Conservation (phyloP, 2,888 invertebrate genomes). For the Didymodactylos carnosus region DNA sequence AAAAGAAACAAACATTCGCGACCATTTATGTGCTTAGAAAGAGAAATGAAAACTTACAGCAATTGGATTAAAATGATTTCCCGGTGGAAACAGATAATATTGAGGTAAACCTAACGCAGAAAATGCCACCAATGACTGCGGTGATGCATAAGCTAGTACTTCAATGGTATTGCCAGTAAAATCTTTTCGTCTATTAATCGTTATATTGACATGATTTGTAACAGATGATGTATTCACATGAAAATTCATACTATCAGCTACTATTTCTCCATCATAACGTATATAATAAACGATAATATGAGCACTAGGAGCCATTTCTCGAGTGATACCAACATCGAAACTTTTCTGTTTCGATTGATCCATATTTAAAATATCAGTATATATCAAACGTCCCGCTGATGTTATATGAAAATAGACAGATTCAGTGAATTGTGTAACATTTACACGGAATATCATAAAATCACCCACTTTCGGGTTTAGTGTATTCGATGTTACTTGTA, state of each 20-base stretch:
- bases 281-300: constrained; percentile 72
- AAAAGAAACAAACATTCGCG: no score
- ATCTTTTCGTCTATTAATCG: constrained; percentile 69
- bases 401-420: constrained; percentile 59
- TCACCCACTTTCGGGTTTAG: constrained; percentile 66
- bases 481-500: constrained; percentile 67
- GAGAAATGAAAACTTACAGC: neutral
- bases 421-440: constrained; percentile 63
- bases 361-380: constrained; percentile 65
- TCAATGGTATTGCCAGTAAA: constrained; percentile 78
- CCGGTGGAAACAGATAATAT: constrained; percentile 2
- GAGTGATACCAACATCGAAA: constrained; percentile 38
- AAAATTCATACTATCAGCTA: constrained; percentile 81
- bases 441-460: constrained; percentile 77
- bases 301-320: constrained; percentile 59
- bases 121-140: constrained; percentile 75
- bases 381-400: constrained; percentile 41
- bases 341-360: constrained; percentile 30
- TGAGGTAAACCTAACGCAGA: constrained; percentile 46
- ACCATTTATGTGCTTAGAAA: no score
- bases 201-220: constrained; percentile 32
- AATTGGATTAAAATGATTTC: neutral
- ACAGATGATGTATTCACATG: constrained; percentile 68
- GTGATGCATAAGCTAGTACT: constrained; percentile 74
- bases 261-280: constrained; percentile 55